A percentile compares a stretch with the other conserved stretches of the same genome.
These are phyloP conservation scores for Heliconius nattereri DNA, from an alignment of 1,140 invertebrate species.

Conservation along the genomic window DNA sequence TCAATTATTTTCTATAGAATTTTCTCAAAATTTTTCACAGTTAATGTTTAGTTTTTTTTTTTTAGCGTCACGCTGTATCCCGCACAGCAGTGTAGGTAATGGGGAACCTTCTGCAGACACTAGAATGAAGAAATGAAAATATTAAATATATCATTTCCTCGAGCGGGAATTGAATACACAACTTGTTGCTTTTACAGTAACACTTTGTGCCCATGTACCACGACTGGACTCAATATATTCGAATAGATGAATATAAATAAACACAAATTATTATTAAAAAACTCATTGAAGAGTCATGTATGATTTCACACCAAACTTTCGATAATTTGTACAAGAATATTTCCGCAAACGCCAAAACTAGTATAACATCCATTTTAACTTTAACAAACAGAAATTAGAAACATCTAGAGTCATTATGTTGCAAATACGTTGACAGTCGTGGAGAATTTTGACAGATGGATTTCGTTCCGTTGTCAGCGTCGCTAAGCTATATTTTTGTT, in stretches of 20 bases:
- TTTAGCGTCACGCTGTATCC: too few species aligned
- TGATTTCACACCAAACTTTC: too few species aligned
- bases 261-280: background rate
- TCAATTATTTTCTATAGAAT: background rate
- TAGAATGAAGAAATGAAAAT: too few species aligned
- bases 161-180: too few species aligned
- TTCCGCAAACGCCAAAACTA: slow-evolving; percentile 19
- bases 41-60: background rate
- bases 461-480: slow-evolving; percentile 66
- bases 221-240: too few species aligned
- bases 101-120: too few species aligned
- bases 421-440: slow-evolving; percentile 71
- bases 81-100: too few species aligned
- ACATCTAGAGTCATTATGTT: slow-evolving; percentile 55
- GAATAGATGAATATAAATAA: background rate
- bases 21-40: background rate
- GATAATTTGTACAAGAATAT: background rate
- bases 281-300: too few species aligned
- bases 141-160: too few species aligned
- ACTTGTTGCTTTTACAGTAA: too few species aligned
- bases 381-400: slow-evolving; percentile 32
- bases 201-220: too few species aligned
- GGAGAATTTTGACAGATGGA: slow-evolving; percentile 62
- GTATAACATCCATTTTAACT: slow-evolving; percentile 13
- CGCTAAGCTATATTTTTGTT: slow-evolving; percentile 42